Evolutionary conservation across 1,140 invertebrate species (phyloP), one percentile per base, ranked within the genome.

Genomic region (Papilio polytes): DNA sequence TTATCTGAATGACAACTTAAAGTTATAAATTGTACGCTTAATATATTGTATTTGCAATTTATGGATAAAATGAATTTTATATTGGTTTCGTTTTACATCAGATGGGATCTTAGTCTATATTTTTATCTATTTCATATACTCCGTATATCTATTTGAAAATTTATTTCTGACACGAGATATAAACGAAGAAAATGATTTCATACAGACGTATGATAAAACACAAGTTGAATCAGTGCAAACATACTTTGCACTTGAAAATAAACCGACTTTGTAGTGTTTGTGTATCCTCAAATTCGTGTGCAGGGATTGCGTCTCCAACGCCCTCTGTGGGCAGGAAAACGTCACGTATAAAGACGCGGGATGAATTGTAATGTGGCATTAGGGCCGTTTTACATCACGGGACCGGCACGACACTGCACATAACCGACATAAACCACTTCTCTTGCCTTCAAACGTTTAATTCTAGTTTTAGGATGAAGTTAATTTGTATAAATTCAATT

Each of bases 291-390:
- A 63, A 78, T 78, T 78, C 77, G 74, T 26, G 74, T 76, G 77
- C 77, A 78, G 77, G 77, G 77, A 78, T 78, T 78, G 77, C 77
- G 77, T 66, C 36, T 78, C 20, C 78, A 73, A 36, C 59, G 82
- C 85, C 83, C 85, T 86, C 83, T 84, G 81, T 82, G 84, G 85
- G 86, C 84, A 85, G 81, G 83, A 84, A 81, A 87, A 78, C 82
- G 83, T 85, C 88, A 87, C 88, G 86, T 89, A 84, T 22, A 48
- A 66, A 80, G 70, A 89, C 84, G 86, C 84, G 83, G 74, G 26
- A n/a, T 13, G 86, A 83, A 86, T 89, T 59, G 81, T 81, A 87
- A 88, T 84, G 80, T 78, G 72, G 78, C 77, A 66, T 66, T 66
- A 78, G 56, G 26, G 15, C n/a, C 22, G 31, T 56, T 66, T 78